Evolutionary conservation across 2,797 vertebrate species (phyloP).

Genomic region (Anabacerthia variegaticeps): DNA sequence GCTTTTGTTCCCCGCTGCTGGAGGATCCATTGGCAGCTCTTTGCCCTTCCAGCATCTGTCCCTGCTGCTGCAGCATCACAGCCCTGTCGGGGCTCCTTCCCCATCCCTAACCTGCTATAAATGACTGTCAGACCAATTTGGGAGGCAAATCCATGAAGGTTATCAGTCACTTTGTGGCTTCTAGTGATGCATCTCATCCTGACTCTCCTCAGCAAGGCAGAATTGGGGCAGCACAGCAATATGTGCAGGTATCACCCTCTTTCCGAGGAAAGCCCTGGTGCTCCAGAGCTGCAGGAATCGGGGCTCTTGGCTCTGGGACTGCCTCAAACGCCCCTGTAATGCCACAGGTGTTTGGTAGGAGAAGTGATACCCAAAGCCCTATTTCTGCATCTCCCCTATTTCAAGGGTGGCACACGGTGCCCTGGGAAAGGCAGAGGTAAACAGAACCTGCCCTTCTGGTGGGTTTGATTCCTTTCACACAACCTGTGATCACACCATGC

Average conservation of each 20-base stretch:
- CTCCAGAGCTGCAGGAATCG: neutral
- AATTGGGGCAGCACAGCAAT: neutral
- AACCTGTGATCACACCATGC: neutral
- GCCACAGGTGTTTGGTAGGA: rapidly evolving
- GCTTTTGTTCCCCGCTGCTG: neutral
- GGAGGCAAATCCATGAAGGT: neutral
- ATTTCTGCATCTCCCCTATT: neutral
- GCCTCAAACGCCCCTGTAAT: rapidly evolving
- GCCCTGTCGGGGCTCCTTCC: neutral
- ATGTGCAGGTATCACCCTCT: rapidly evolving
- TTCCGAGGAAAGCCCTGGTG: neutral
- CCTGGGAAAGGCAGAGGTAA: neutral
- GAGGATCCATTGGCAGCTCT: neutral
- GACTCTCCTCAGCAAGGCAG: rapidly evolving
- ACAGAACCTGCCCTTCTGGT: neutral
- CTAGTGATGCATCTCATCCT: rapidly evolving
- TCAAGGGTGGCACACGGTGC: rapidly evolving
- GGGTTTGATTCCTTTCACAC: neutral
- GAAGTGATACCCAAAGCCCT: neutral
- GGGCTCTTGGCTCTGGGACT: rapidly evolving
- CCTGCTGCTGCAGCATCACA: neutral
- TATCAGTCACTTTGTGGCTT: rapidly evolving
- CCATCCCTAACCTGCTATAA: neutral
- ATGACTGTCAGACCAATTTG: neutral
- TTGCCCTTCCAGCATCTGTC: neutral